Evolutionary conservation across 2,888 invertebrate species (phyloP).

Genomic region (Troglohyphantes excavatus): DNA sequence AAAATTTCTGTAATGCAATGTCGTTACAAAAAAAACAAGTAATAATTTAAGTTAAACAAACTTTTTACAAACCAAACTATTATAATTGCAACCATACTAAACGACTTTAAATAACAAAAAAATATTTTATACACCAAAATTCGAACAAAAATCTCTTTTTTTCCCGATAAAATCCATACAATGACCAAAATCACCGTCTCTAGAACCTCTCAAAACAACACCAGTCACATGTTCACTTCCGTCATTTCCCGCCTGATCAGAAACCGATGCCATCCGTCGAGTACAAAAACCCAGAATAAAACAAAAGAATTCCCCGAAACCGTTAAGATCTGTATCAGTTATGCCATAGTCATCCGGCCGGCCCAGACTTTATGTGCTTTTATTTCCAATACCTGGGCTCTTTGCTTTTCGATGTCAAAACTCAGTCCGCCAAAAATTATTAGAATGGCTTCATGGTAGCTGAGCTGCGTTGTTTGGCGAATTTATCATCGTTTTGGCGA

Average conservation of each 20-base stretch:
- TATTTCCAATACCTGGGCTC: constrained; percentile 48
- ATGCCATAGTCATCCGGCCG: constrained; percentile 6
- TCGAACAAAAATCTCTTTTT: too few species aligned
- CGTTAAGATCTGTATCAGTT: constrained; percentile 66
- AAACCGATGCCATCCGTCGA: constrained; percentile 42
- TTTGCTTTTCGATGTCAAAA: constrained; percentile 12
- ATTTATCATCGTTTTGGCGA: too few species aligned
- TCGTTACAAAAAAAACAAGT: too few species aligned
- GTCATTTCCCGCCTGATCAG: constrained; percentile 14
- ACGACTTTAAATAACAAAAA: too few species aligned
- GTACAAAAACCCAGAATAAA: constrained; percentile 5
- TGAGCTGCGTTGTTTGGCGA: neutral
- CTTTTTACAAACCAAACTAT: too few species aligned
- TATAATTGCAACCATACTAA: too few species aligned
- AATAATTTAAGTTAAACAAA: too few species aligned
- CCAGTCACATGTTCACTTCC: constrained; percentile 10
- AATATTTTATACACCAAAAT: too few species aligned
- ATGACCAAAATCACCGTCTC: constrained; percentile 7
- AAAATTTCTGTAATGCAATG: too few species aligned
- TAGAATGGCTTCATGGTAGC: constrained; percentile 10
- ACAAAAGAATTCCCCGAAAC: constrained; percentile 13
- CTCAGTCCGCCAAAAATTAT: constrained; percentile 48
- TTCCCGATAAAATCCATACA: neutral
- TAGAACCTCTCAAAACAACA: constrained; percentile 10
- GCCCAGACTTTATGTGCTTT: constrained; percentile 43